Percentiles rank a stretch among this genome's conserved stretches.
These are phyloP conservation scores for Apis florea DNA, from an alignment of 1,140 invertebrate genomes.

Conservation along the genomic window DNA sequence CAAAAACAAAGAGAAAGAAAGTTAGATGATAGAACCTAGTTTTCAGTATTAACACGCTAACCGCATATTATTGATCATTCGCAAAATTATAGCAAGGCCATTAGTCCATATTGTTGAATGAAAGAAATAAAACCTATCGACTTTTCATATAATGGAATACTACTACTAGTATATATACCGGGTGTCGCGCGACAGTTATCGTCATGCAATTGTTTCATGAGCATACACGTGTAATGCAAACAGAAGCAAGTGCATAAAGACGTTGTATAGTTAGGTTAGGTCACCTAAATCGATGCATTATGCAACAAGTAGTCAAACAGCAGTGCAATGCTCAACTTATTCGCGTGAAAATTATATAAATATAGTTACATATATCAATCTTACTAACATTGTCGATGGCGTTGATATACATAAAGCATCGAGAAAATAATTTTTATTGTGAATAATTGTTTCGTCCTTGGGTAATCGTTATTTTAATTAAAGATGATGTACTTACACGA, in stretches of 20 bases:
- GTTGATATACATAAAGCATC: not conserved
- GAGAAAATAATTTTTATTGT: not conserved
- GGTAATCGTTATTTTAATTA: slow-evolving; percentile 24
- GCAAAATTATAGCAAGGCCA: slow-evolving; percentile 52
- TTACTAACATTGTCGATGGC: not conserved
- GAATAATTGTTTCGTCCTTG: not conserved
- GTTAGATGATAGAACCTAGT: slow-evolving; percentile 1
- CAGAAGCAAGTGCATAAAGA: slow-evolving; percentile 11
- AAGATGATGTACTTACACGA: no score
- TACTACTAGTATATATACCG: not conserved
- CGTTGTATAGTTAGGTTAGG: slow-evolving; percentile 3
- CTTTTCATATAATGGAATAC: not conserved
- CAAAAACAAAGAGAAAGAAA: not conserved
- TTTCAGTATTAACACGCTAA: slow-evolving; percentile 36
- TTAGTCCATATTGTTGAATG: slow-evolving; percentile 48
- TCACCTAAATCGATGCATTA: slow-evolving; percentile 62
- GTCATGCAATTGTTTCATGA: not conserved
- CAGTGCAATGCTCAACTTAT: slow-evolving; percentile 31
- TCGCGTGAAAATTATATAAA: slow-evolving; percentile 34
- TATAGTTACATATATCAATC: not conserved
- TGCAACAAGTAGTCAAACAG: slow-evolving; percentile 68
- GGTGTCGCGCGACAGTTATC: slow-evolving; percentile 4
- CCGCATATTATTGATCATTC: slow-evolving; percentile 53
- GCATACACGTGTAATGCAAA: not conserved
- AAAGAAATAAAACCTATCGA: slow-evolving; percentile 41